A percentile compares a stretch with the other conserved stretches of the same genome.
Conservation (phyloP, 2,797 vertebrate genomes). For the Rhodeus uyekii region DNA sequence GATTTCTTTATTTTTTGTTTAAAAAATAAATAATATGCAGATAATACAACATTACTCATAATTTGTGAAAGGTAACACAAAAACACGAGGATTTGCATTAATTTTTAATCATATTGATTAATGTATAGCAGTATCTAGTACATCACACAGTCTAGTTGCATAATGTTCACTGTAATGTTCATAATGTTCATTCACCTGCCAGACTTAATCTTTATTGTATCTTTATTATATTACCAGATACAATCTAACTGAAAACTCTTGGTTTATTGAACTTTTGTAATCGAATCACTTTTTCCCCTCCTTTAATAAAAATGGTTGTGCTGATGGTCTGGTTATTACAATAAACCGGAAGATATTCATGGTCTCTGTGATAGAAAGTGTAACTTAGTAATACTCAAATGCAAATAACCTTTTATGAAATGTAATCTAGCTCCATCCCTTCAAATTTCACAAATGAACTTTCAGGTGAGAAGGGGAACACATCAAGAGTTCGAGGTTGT, state of each 20-base stretch:
- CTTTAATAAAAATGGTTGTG: conserved; percentile 7
- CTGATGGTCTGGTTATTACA: not conserved
- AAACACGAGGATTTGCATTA: not conserved
- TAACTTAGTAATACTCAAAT: not conserved
- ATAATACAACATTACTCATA: not conserved
- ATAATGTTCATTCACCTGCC: conserved; percentile 1
- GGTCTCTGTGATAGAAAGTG: not conserved
- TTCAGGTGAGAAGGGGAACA: not conserved
- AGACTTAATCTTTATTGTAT: conserved; percentile 30
- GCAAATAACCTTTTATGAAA: not conserved
- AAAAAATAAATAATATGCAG: not conserved
- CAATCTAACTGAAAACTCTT: not conserved
- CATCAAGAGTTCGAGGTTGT: not conserved
- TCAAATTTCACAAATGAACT: not conserved
- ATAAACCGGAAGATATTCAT: not conserved
- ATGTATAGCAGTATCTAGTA: not conserved
- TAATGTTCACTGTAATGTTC: conserved; percentile 3
- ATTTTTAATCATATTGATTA: not conserved
- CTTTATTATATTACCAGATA: not conserved
- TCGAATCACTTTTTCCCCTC: not conserved
- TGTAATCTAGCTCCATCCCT: not conserved
- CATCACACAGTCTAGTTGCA: not conserved
- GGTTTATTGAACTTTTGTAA: conserved; percentile 28
- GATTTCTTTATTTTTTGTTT: not conserved
- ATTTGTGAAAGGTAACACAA: not conserved